phyloP scores from a whole-genome alignment of 1,140 invertebrate species.

The Pristionchus pacificus region DNA sequence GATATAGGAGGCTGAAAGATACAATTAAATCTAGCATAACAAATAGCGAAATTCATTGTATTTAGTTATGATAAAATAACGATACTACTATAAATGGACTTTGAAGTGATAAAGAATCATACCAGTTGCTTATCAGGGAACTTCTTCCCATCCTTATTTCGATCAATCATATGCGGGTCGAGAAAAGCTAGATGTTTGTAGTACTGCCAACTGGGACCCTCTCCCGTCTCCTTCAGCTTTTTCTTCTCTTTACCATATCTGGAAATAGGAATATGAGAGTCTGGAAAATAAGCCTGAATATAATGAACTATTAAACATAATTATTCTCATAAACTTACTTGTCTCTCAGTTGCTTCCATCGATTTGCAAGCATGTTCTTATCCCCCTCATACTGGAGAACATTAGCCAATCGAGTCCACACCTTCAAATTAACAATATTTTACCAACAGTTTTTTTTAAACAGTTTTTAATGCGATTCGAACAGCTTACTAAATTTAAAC shows the following conservation, averaged over 20 bases:
- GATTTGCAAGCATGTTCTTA: conserved; percentile 18
- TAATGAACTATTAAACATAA: background rate
- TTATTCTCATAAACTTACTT: conserved; percentile 5
- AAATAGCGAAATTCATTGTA: too few species aligned
- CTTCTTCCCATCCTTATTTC: conserved; percentile 17
- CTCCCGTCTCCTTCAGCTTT: conserved; percentile 28
- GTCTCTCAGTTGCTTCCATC: conserved; percentile 34
- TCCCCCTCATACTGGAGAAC: conserved; percentile 30
- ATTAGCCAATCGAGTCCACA: conserved; percentile 18
- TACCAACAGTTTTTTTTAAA: too few species aligned
- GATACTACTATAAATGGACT: too few species aligned
- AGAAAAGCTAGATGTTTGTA: conserved; percentile 35
- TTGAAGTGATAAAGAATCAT: too few species aligned
- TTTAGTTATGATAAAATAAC: too few species aligned
- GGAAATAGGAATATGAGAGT: conserved; percentile 5
- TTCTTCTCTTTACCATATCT: conserved; percentile 38
- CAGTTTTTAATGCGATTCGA: too few species aligned
- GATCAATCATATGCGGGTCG: conserved; percentile 36
- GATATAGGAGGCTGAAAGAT: conserved; percentile 1
- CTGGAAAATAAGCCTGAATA: background rate
- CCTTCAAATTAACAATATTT: conserved; percentile 1
- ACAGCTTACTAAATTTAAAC: too few species aligned
- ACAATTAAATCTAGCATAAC: background rate
- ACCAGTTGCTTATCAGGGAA: background rate
- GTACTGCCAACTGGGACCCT: conserved; percentile 31